Percentiles rank a stretch among this genome's conserved stretches.
These are phyloP conservation scores for Sylvilagus floridanus DNA, from an alignment of 2,797 vertebrate genomes.

Conservation along the genomic window DNA sequence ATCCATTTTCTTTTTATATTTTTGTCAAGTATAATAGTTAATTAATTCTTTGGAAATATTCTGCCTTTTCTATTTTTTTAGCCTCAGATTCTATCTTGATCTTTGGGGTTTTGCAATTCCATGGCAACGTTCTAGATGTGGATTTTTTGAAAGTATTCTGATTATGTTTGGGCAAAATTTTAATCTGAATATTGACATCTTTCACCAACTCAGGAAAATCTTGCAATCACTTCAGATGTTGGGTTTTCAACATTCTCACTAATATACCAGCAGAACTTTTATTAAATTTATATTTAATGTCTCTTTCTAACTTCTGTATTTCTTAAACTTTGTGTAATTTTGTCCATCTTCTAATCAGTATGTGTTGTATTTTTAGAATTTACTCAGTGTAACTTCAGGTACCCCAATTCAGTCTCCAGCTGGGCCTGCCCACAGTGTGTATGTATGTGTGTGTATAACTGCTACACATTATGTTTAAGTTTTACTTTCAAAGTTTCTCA, in stretches of 20 bases:
- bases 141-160: background rate
- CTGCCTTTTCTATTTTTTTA: background rate
- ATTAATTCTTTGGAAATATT: background rate
- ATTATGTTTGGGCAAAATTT: background rate
- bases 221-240: constrained; percentile 11
- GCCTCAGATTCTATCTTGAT: background rate
- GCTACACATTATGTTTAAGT: background rate
- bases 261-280: background rate
- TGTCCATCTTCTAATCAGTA: constrained; percentile 15
- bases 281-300: background rate
- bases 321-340: background rate
- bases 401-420: background rate
- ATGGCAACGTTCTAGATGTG: background rate
- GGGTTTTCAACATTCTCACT: background rate
- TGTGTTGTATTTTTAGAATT: background rate
- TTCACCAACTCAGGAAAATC: constrained; percentile 13
- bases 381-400: background rate
- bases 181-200: background rate
- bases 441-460: background rate
- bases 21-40: constrained; percentile 4
- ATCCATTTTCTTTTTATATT: constrained; percentile 27
- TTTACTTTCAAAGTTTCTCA: constrained; percentile 28
- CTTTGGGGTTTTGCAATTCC: background rate
- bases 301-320: background rate
- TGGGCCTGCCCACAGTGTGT: background rate